phyloP scores from a whole-genome alignment of 1,140 invertebrate species.

The Drosophila lacertosa region DNA sequence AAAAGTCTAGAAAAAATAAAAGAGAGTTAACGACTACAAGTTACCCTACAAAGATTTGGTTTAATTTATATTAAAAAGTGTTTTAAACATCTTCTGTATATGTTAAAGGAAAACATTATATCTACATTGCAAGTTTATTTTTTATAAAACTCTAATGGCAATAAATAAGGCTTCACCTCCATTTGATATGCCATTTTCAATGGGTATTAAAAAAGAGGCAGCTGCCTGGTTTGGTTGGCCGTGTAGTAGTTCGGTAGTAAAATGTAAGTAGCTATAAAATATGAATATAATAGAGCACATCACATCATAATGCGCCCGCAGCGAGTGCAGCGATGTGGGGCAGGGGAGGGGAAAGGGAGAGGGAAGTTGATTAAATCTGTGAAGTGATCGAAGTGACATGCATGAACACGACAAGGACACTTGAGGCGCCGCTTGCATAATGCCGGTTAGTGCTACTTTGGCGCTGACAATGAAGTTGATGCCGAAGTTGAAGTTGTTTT shows the following conservation, averaged over 20 bases:
- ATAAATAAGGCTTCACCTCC: too few species aligned
- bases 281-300: constrained; percentile 70
- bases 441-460: constrained; percentile 33
- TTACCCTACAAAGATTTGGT: neutral
- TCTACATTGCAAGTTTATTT: too few species aligned
- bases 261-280: constrained; percentile 72
- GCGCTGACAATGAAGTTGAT: constrained; percentile 53
- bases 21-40: constrained; percentile 13
- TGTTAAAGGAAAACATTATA: too few species aligned
- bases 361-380: constrained; percentile 62
- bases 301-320: constrained; percentile 62
- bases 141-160: too few species aligned
- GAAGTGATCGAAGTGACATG: constrained; percentile 66
- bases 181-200: too few species aligned
- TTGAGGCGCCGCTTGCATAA: constrained; percentile 51
- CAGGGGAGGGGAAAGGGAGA: neutral
- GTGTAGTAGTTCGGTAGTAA: constrained; percentile 34
- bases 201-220: constrained; percentile 7
- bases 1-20: constrained; percentile 9
- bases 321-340: constrained; percentile 28
- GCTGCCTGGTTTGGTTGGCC: constrained; percentile 2
- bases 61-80: too few species aligned
- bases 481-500: constrained; percentile 23
- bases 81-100: too few species aligned
- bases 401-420: constrained; percentile 56